Evolutionary conservation across 2,113 vertebrate genomes (phyloP), one percentile per base, ranked within the genome.

Genomic region (Cichladusa arquata): DNA sequence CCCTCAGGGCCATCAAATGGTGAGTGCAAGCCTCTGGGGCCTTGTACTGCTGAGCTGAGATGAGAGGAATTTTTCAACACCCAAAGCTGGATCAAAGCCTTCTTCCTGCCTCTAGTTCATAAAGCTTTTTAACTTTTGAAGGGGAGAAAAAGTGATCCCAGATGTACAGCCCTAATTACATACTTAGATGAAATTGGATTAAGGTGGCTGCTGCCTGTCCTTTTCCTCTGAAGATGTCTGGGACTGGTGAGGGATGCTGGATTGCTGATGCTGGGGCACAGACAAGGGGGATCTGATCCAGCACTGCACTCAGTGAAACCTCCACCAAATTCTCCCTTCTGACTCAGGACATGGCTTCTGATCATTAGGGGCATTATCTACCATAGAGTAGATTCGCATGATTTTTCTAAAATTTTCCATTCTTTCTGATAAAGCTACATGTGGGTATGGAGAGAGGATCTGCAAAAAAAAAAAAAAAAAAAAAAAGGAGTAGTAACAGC

Each of bases 151-250:
- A 97, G 90, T 97, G 92, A 96, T 97, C 92, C 96, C 91, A 97
- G 93, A 97, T 97, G 96, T 96, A 95, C 77, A 93, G 88, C 69
- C 91, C 93, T 96, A 97, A 96, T 97, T 97, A 97, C 92, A 97
- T 96, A 96, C 81, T 96, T 91, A 80, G 77, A 91, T 92, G 80
- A 96, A 96, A 96, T 97, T 96, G 74, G 86, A 96, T 97, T 96
- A 96, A 95, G 95, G 96, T 93, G 95, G 83, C 88, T 93, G 93
- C 86, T 92, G 95, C 81, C 78, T 96, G 88, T 96, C 88, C 80
- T 93, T 89, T 91, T 58, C 67, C 83, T 95, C 83, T 94, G 85
- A 94, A 83, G 54, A 93, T 76, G 58, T 50, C 61, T 96, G 80
- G 29, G 74, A n/a, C 78, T 91, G 50, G 86, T 0, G 26, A 79